Base-by-base conservation (phyloP, 2,888 invertebrate genomes). In the Uropetala carovei region DNA sequence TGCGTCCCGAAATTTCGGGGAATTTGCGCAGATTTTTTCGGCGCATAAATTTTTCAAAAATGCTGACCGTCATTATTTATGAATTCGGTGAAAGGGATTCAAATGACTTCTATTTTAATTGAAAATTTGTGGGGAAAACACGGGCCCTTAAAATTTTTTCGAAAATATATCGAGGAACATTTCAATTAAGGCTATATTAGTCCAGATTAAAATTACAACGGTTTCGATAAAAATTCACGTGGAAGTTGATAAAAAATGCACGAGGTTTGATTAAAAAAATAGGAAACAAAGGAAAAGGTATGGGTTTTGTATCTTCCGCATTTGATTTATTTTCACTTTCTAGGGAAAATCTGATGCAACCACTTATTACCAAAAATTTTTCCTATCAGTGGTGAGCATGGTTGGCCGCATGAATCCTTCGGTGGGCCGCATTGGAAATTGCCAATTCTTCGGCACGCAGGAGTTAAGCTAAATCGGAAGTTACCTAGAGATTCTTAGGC, bases 21-120 rank as follows among this genome's bases (percentile, higher is more conserved):
- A 68, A 68, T 68, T 43, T 68, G n/a, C 68, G 11, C 68, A n/a
- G 68, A n/a, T 68, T 68, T 68, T 68, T 68, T 18, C 18, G 18
- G n/a, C n/a, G 68, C 68, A 68, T 68, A 68, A n/a, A 68, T 68
- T 68, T 68, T 68, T 68, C 68, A 68, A 18, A 68, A 18, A 68
- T 9, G 7, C 68, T 68, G 68, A n/a, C 68, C 68, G 18, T n/a
- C 22, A n/a, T 68, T 68, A 68, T 68, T 68, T 68, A 68, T 68
- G 68, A 68, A 68, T 68, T 68, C 68, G n/a, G 68, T 68, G 68
- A 68, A 68, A 68, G 68, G 68, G n/a, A 68, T n/a, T 68, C 68
- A n/a, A 68, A 8, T n/a, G 68, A 68, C 22, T 68, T 68, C 22
- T 68, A 68, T 68, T 68, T 68, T 68, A 68, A 68, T 68, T 68